phyloP scores from a whole-genome alignment of 2,113 vertebrate genomes.

The Athene noctua region DNA sequence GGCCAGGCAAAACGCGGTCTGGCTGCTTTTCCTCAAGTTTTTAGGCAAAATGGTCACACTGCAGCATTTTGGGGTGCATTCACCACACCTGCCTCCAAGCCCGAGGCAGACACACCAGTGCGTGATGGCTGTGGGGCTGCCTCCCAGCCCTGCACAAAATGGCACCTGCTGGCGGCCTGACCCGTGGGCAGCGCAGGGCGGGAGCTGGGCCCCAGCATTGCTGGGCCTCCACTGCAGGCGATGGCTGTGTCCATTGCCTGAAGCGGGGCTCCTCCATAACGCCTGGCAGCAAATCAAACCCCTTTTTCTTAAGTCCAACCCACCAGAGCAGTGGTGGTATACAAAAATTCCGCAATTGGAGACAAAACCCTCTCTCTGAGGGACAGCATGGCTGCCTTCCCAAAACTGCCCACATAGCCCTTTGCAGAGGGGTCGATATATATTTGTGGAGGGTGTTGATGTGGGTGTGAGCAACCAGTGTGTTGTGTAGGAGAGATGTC shows the following conservation, averaged over 20 bases:
- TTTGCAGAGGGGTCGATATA: background rate
- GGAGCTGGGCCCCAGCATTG: too few relatives aligned
- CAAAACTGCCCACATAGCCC: fast-evolving
- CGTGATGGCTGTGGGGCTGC: background rate
- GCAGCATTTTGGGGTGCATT: background rate
- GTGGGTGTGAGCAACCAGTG: background rate
- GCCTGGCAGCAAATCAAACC: background rate
- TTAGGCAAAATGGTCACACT: background rate
- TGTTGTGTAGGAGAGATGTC: background rate
- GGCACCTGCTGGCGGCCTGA: background rate
- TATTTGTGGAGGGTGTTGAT: background rate
- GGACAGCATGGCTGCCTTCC: too few relatives aligned
- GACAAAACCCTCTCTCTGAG: background rate
- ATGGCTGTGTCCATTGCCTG: background rate
- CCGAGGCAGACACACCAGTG: background rate
- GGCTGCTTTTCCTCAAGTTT: background rate
- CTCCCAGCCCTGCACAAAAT: background rate
- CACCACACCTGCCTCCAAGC: background rate
- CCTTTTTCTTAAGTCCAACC: background rate
- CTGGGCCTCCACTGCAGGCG: background rate
- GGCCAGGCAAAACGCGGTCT: background rate
- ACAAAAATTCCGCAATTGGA: fast-evolving
- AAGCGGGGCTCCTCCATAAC: background rate
- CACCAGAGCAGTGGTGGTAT: too few relatives aligned
- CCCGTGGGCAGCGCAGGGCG: background rate